Percentiles rank a stretch among this genome's conserved stretches.
These are phyloP conservation scores for Brachypalpus laphriformis DNA, from an alignment of 2,888 invertebrate species.

Conservation along the genomic window DNA sequence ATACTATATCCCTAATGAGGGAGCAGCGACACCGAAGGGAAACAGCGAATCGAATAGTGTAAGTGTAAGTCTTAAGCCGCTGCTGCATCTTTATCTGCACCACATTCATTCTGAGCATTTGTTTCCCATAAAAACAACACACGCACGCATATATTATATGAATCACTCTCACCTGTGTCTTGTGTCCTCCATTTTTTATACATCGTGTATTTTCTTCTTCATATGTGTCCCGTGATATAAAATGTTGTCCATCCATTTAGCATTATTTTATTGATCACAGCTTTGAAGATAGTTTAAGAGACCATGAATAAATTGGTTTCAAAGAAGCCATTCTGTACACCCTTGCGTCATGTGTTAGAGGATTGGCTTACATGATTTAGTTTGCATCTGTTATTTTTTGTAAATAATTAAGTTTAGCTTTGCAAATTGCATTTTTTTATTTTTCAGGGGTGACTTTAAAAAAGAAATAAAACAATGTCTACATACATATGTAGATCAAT, in stretches of 20 bases:
- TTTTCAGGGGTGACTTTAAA: not conserved
- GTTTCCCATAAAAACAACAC: slow-evolving; percentile 30
- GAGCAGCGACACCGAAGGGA: slow-evolving; percentile 36
- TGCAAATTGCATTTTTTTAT: not conserved
- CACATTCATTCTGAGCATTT: slow-evolving; percentile 53
- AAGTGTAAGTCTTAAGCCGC: slow-evolving; percentile 65
- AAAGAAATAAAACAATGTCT: not conserved
- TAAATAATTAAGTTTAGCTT: not conserved
- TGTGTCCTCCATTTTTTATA: slow-evolving; percentile 47
- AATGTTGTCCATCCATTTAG: not conserved
- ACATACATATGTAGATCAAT: not conserved
- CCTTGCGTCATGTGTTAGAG: not conserved
- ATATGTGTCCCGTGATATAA: slow-evolving; percentile 27
- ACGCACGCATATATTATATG: slow-evolving; percentile 44
- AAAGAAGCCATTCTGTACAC: not conserved
- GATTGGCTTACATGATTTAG: not conserved
- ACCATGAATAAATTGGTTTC: not conserved
- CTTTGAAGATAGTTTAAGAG: not conserved
- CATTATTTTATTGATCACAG: not conserved
- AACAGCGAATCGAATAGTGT: slow-evolving; percentile 74
- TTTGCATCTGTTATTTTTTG: not conserved
- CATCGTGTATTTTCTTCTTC: slow-evolving; percentile 33
- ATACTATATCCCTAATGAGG: slow-evolving; percentile 63
- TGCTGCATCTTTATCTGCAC: slow-evolving; percentile 56
- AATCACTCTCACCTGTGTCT: slow-evolving; percentile 50